Base-by-base conservation (phyloP, 2,888 invertebrate species). In the Dioctria linearis region DNA sequence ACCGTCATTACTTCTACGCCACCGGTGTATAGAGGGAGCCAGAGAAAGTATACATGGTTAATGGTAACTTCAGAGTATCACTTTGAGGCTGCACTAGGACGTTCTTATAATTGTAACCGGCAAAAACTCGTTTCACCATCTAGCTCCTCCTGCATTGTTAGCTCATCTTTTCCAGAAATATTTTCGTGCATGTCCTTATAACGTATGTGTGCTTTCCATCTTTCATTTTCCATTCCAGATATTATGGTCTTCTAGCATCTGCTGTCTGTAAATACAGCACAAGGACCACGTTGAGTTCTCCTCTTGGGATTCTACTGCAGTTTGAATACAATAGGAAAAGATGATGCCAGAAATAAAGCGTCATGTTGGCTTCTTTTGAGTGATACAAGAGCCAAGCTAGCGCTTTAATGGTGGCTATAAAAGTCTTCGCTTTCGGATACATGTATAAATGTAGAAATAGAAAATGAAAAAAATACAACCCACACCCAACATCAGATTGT, bases 1-100 rank as follows among this genome's bases (percentile, higher is more conserved):
- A 76, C 76, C 42, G 63, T 25, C 46, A 63, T 76, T 76, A 63
- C 37, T 37, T 57, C 46, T 43, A 42, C 25, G 54, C 46, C 42
- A 40, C 5, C 11, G 37, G 66, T 25, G 5, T 6, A 6, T 3
- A 61, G 61, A 6, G 6, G 2, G 51, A n/a, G n/a, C n/a, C 11
- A 1, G 51, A 51, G 51, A 67, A 46, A 25, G 9, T 67, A 49
- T 43, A 37, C 25, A 37, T 73, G 13, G 73, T 73, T 59, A 37
- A 76, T 76, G 76, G 76, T 37, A 63, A 49, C 61, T 63, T 25
- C 49, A 76, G 39, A 39, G 42, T 49, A 73, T 73, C 73, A 54
- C 54, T 42, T 59, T 57, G 75, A 59, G 75, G 39, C 75, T 59
- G 59, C 43, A 42, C 13, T n/a, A 75, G 42, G 57, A 59, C 57